Evolutionary conservation across 2,888 invertebrate genomes (phyloP), one percentile per base, ranked within the genome.

Genomic region (Pollenia angustigena): DNA sequence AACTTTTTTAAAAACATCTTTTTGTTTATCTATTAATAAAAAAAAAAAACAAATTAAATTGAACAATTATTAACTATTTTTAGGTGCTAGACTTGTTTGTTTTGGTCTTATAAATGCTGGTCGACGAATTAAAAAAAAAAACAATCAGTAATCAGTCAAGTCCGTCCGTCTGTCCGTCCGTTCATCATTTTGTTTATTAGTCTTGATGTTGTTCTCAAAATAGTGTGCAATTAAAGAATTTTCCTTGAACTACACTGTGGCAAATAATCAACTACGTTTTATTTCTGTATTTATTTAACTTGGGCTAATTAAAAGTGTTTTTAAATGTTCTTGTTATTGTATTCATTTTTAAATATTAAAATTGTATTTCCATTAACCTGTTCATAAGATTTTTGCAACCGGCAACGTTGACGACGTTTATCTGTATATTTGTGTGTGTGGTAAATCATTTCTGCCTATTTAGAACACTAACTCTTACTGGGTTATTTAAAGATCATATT

Each of bases 161-260:
- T 46, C 44, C 23, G 54, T 42, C 69, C 9, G 40, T 2, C 2
- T n/a, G 62, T 60, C 74, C 7, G 60, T 40, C n/a, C 12, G 60
- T 23, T 40, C 6, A 48, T 62, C 40, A 62, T 23, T 52, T 32
- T 62, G 48, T 69, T 60, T 69, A 50, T 44, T 69, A 62, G 32
- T 32, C 52, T 64, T 46, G 54, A 14, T 50, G 32, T 32, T 81
- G 64, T 64, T 81, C 54, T 81, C 32, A 23, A 64, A 81, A 72
- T 54, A 64, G 52, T 66, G 40, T 48, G 90, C 89, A 90, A 91
- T 92, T 91, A 91, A 91, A 90, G 81, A 88, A 88, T 90, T 92
- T 88, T 89, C 92, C 91, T 92, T 92, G 92, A 92, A 91, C 91
- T 89, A 89, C 87, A 87, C 83, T 85, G 46, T 66, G 66, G 74